phyloP scores from a whole-genome alignment of 2,888 invertebrate species.

The Encarsia formosa region DNA sequence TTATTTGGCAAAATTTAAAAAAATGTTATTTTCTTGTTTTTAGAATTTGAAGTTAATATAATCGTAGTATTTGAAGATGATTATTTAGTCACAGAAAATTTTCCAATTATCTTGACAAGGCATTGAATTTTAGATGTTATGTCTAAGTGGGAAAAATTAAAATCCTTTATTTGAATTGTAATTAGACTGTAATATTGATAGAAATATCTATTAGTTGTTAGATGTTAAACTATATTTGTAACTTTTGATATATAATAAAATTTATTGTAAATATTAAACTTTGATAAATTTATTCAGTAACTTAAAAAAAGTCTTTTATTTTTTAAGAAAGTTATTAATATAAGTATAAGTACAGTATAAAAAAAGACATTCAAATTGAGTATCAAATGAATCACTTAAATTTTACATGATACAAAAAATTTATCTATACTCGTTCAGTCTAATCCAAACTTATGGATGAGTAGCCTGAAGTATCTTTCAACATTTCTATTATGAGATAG shows the following conservation, averaged over 20 bases:
- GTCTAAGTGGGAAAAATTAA: no score
- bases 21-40: constrained; percentile 51
- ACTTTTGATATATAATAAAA: constrained; percentile 19
- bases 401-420: constrained; percentile 4
- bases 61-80: constrained; percentile 91
- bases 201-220: no score
- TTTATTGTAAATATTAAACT: constrained; percentile 22
- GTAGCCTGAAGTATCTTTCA: constrained; percentile 60
- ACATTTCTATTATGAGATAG: constrained; percentile 62
- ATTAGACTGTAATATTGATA: no score
- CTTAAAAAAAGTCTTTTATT: constrained; percentile 23
- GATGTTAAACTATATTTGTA: constrained; percentile 19
- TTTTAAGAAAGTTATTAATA: constrained; percentile 13
- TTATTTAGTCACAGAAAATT: constrained; percentile 90
- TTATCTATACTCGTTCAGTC: constrained; percentile 31
- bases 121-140: constrained; percentile 41
- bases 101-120: constrained; percentile 68
- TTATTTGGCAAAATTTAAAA: not conserved
- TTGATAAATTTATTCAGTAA: constrained; percentile 21
- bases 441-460: constrained; percentile 48
- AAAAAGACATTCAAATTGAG: constrained; percentile 13
- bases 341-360: constrained; percentile 17
- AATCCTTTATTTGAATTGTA: no score
- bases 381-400: constrained; percentile 16
- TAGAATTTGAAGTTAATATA: constrained; percentile 93